phyloP scores from a whole-genome alignment of 1,140 invertebrate genomes.

The Chlorops oryzae region DNA sequence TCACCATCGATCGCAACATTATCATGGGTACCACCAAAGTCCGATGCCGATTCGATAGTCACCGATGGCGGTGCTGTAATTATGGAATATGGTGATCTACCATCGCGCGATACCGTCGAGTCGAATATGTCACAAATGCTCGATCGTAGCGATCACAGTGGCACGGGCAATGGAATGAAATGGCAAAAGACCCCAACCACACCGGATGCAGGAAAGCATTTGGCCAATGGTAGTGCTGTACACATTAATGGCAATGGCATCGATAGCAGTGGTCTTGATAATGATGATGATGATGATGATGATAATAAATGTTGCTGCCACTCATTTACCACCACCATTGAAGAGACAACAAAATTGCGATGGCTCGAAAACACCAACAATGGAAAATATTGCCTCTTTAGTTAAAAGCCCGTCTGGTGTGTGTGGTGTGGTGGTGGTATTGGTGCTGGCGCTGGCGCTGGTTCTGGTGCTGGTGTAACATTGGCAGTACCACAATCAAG shows the following conservation, averaged over 20 bases:
- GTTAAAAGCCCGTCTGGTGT: neutral
- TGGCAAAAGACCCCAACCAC: constrained; percentile 13
- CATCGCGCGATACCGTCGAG: constrained; percentile 60
- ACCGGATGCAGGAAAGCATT: constrained; percentile 2
- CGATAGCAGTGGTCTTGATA: constrained; percentile 10
- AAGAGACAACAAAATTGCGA: neutral
- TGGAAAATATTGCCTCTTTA: neutral
- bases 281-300: constrained; percentile 33
- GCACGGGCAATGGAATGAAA: constrained; percentile 10
- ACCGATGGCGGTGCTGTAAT: constrained; percentile 46
- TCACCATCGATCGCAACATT: constrained; percentile 69
- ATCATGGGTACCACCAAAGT: constrained; percentile 60
- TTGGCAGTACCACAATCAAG: constrained; percentile 21
- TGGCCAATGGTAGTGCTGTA: constrained; percentile 15
- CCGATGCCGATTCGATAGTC: constrained; percentile 53
- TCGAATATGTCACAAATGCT: constrained; percentile 51
- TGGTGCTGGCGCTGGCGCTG: too few species aligned
- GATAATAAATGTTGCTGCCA: too few species aligned
- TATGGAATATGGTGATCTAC: constrained; percentile 57
- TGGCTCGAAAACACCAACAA: neutral
- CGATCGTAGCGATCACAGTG: constrained; percentile 40
- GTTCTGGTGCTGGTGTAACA: too few species aligned
- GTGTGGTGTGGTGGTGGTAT: too few species aligned
- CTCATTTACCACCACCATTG: neutral
- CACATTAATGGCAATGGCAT: constrained; percentile 23